A percentile compares a stretch with the other conserved stretches of the same genome.
Conservation (phyloP, 2,113 vertebrate genomes). For the Dromas ardeola region DNA sequence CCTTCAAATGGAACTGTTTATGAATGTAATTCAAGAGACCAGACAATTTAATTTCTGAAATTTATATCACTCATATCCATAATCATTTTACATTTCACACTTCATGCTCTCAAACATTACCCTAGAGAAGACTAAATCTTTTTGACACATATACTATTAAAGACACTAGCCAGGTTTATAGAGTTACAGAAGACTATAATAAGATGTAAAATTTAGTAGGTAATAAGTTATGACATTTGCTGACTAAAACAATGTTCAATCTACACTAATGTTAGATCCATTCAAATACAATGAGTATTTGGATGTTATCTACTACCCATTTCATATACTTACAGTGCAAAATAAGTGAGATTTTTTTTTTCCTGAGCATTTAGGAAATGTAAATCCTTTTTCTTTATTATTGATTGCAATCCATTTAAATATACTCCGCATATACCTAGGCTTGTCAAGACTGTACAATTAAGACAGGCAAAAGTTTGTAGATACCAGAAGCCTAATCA, state of each 20-base stretch:
- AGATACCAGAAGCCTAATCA: slow-evolving; percentile 37
- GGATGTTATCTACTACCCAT: slow-evolving; percentile 55
- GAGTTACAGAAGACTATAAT: slow-evolving; percentile 52
- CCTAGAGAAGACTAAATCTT: slow-evolving; percentile 62
- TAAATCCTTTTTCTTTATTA: slow-evolving; percentile 53
- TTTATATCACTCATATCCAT: slow-evolving; percentile 60
- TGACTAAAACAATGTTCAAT: slow-evolving; percentile 54
- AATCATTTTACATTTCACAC: slow-evolving; percentile 67
- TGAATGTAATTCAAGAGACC: slow-evolving; percentile 62
- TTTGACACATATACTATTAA: slow-evolving; percentile 57
- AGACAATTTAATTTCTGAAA: slow-evolving; percentile 66
- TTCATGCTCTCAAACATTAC: slow-evolving; percentile 78
- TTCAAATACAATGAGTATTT: slow-evolving; percentile 66
- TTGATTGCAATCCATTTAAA: slow-evolving; percentile 49
- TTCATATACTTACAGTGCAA: slow-evolving; percentile 74
- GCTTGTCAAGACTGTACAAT: slow-evolving; percentile 64
- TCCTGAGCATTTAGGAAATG: slow-evolving; percentile 79
- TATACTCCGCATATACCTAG: slow-evolving; percentile 47
- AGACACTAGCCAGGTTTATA: slow-evolving; percentile 54
- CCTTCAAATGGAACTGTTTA: slow-evolving; percentile 57
- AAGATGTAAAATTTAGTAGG: slow-evolving; percentile 64
- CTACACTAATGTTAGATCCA: slow-evolving; percentile 66
- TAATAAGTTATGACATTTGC: slow-evolving; percentile 74
- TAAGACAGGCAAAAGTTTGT: slow-evolving; percentile 39
- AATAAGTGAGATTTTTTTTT: slow-evolving; percentile 65